Conservation (phyloP, 2,888 invertebrate species). For the Pristionchus arcanus region DNA sequence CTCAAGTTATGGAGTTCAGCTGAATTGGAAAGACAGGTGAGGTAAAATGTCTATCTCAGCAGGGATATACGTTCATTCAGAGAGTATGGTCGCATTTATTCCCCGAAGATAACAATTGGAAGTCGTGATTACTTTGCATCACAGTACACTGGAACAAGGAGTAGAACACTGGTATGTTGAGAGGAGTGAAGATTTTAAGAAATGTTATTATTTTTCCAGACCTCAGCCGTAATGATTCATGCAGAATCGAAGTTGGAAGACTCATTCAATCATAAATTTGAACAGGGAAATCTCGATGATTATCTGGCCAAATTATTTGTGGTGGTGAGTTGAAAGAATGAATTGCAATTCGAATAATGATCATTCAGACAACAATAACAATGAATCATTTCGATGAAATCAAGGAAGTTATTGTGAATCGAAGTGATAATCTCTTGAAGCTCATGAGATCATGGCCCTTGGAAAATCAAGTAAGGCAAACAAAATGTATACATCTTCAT, state of each 20-base stretch:
- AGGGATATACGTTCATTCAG: neutral
- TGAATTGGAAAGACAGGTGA: neutral
- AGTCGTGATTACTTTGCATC: neutral
- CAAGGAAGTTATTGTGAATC: neutral
- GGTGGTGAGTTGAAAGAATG: neutral
- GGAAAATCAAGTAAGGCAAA: neutral
- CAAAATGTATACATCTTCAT: neutral
- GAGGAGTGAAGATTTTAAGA: too few species aligned
- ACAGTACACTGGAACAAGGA: neutral
- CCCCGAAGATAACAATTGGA: neutral
- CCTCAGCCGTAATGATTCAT: neutral
- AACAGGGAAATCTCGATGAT: neutral
- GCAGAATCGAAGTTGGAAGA: neutral
- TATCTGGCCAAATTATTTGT: neutral
- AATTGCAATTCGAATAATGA: neutral
- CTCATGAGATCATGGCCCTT: neutral
- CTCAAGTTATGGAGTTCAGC: neutral
- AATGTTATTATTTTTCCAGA: neutral
- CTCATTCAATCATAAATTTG: neutral
- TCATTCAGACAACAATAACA: neutral
- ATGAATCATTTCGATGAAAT: neutral
- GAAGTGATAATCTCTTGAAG: neutral
- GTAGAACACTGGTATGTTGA: neutral
- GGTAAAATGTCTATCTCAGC: neutral
- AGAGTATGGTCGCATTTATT: neutral